A percentile compares a stretch with the other conserved stretches of the same genome.
phyloP scores from a whole-genome alignment of 2,797 vertebrate species.

The Fistularia commersonii region DNA sequence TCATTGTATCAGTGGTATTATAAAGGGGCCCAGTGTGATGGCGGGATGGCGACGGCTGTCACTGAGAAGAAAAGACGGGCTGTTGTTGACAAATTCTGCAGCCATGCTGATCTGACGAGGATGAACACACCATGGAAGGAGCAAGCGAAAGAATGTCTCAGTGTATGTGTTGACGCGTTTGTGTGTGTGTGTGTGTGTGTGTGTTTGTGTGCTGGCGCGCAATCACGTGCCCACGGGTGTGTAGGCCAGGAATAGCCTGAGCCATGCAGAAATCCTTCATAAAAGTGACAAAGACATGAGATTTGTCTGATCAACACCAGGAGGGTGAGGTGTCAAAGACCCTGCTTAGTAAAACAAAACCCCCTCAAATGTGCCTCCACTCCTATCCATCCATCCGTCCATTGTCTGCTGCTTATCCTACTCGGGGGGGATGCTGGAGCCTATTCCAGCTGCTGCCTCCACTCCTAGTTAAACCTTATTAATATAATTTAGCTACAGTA shows the following conservation, averaged over 20 bases:
- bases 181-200: constrained; percentile 17
- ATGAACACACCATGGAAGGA: constrained; percentile 31
- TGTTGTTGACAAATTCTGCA: constrained; percentile 57
- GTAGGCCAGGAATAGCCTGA: constrained; percentile 24
- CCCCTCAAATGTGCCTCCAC: constrained; percentile 14
- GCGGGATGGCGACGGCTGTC: constrained; percentile 68
- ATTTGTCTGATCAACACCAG: constrained; percentile 15
- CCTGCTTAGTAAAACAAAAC: constrained; percentile 22
- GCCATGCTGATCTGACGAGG: constrained; percentile 45
- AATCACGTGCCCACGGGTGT: constrained; percentile 7
- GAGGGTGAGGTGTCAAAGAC: constrained; percentile 14
- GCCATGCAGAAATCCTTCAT: constrained; percentile 28
- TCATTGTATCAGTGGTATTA: constrained; percentile 63
- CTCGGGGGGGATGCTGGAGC: too few species aligned
- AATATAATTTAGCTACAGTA: constrained; percentile 12
- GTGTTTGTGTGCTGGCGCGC: constrained; percentile 2
- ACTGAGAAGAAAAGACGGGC: constrained; percentile 68
- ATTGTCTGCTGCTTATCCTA: too few species aligned
- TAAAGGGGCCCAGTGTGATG: constrained; percentile 62
- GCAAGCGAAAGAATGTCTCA: constrained; percentile 22
- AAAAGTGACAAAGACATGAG: constrained; percentile 20
- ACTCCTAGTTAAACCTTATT: neutral
- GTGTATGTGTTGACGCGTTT: constrained; percentile 9
- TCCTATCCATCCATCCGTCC: too few species aligned
- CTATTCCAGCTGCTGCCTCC: too few species aligned